phyloP scores from a whole-genome alignment of 2,113 vertebrate genomes.

The Perca fluviatilis region DNA sequence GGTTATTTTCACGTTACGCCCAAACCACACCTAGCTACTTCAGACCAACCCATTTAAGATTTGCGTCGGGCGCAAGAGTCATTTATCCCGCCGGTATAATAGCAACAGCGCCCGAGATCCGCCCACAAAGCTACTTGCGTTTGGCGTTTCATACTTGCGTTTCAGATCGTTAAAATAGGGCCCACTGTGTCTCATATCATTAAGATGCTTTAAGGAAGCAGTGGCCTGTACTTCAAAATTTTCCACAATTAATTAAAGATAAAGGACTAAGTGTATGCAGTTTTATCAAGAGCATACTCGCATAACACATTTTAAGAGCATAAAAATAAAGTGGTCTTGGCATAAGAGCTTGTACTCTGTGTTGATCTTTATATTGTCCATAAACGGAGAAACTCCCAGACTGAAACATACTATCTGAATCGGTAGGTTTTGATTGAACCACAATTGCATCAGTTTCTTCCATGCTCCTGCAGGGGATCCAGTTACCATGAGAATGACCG shows the following conservation, averaged over 20 bases:
- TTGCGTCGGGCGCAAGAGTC: too few species aligned
- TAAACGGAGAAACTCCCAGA: slow-evolving; percentile 3
- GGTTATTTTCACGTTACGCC: too few species aligned
- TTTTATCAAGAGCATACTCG: not conserved
- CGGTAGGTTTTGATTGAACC: slow-evolving; percentile 1
- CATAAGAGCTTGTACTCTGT: not conserved
- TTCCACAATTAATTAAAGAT: not conserved
- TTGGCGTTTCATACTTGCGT: too few species aligned
- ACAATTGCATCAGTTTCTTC: slow-evolving; percentile 25
- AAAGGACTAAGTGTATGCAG: not conserved
- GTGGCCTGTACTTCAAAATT: not conserved
- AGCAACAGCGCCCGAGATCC: too few species aligned
- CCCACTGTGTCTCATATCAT: not conserved
- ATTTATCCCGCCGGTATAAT: too few species aligned
- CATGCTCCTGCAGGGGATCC: slow-evolving; percentile 86
- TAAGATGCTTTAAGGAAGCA: slow-evolving; percentile 5
- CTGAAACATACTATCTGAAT: not conserved
- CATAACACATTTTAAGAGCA: not conserved
- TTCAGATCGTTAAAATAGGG: too few species aligned
- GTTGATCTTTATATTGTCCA: not conserved
- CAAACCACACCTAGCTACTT: too few species aligned
- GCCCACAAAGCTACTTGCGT: too few species aligned
- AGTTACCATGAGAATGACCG: slow-evolving; percentile 96
- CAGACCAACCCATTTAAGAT: too few species aligned
- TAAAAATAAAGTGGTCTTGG: slow-evolving; percentile 11